These are phyloP conservation scores for Epinephelus awoara DNA, from an alignment of 2,797 vertebrate species.

Conservation along the genomic window DNA sequence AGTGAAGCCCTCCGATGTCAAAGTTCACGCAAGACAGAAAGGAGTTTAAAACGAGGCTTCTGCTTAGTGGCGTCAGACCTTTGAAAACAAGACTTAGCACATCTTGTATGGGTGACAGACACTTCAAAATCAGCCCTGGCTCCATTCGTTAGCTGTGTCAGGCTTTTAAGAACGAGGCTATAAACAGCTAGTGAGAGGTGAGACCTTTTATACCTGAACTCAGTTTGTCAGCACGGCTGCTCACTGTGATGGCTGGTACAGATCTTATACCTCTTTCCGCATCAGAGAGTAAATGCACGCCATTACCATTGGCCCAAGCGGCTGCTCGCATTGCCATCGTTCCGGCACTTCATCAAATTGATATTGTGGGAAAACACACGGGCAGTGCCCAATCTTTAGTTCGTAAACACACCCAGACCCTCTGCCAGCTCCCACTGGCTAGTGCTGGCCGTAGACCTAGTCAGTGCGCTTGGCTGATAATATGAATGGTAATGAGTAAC, in stretches of 20 bases:
- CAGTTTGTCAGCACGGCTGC: slow-evolving; percentile 60
- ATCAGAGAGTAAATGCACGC: slow-evolving; percentile 65
- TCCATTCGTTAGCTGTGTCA: slow-evolving; percentile 66
- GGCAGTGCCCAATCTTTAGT: slow-evolving; percentile 67
- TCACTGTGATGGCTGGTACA: slow-evolving; percentile 43
- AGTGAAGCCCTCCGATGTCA: slow-evolving; percentile 58
- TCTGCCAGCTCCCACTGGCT: slow-evolving; percentile 70
- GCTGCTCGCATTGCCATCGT: slow-evolving; percentile 59
- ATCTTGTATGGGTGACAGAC: slow-evolving; percentile 61
- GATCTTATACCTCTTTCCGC: slow-evolving; percentile 58
- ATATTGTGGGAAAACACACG: slow-evolving; percentile 77
- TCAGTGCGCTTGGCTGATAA: slow-evolving; percentile 63
- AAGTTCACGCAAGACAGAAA: slow-evolving; percentile 66
- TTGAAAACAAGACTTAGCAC: slow-evolving; percentile 57
- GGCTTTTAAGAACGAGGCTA: slow-evolving; percentile 64
- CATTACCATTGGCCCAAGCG: slow-evolving; percentile 63
- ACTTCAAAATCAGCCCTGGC: slow-evolving; percentile 64
- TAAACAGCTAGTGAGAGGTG: slow-evolving; percentile 59
- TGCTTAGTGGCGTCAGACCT: slow-evolving; percentile 46
- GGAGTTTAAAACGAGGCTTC: slow-evolving; percentile 56
- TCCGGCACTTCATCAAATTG: slow-evolving; percentile 78
- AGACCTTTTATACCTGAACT: slow-evolving; percentile 66
- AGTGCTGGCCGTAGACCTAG: slow-evolving; percentile 60
- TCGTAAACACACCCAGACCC: slow-evolving; percentile 65
- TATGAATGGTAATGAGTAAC: slow-evolving; percentile 74